Evolutionary conservation across 2,888 invertebrate genomes (phyloP).

Genomic region (Adela reaumurella): DNA sequence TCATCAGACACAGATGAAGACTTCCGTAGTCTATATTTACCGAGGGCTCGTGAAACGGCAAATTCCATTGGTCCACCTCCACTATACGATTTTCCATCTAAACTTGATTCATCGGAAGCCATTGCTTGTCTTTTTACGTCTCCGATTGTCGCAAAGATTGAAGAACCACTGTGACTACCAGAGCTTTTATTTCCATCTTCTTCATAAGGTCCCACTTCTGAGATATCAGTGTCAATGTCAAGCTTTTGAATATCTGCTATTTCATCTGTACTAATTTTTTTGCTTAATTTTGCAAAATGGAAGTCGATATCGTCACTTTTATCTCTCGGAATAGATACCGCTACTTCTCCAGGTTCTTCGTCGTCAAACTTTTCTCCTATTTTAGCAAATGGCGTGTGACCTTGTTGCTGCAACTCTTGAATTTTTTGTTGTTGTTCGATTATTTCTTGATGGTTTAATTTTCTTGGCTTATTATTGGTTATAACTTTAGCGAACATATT

Average conservation of each 20-base stretch:
- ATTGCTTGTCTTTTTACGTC: constrained; percentile 64
- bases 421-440: constrained; percentile 46
- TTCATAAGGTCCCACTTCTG: constrained; percentile 57
- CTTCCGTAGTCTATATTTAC: constrained; percentile 72
- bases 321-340: constrained; percentile 30
- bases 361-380: constrained; percentile 33
- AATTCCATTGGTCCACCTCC: constrained; percentile 76
- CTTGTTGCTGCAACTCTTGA: constrained; percentile 47
- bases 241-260: constrained; percentile 49
- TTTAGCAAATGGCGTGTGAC: constrained; percentile 25
- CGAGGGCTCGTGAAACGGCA: constrained; percentile 76
- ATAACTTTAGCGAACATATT: constrained; percentile 63
- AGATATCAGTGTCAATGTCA: constrained; percentile 57
- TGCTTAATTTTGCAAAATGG: constrained; percentile 52
- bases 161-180: constrained; percentile 60
- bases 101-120: constrained; percentile 59
- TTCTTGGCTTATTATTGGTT: constrained; percentile 39
- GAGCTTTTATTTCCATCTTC: constrained; percentile 59
- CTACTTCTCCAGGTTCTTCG: constrained; percentile 34
- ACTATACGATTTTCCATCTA: constrained; percentile 49
- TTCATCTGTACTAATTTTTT: constrained; percentile 44
- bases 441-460: constrained; percentile 47
- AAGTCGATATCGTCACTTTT: constrained; percentile 51
- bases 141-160: constrained; percentile 71
- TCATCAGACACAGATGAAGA: constrained; percentile 70